Conservation (phyloP, 2,888 invertebrate species). For the Hanleya hanleyi region DNA sequence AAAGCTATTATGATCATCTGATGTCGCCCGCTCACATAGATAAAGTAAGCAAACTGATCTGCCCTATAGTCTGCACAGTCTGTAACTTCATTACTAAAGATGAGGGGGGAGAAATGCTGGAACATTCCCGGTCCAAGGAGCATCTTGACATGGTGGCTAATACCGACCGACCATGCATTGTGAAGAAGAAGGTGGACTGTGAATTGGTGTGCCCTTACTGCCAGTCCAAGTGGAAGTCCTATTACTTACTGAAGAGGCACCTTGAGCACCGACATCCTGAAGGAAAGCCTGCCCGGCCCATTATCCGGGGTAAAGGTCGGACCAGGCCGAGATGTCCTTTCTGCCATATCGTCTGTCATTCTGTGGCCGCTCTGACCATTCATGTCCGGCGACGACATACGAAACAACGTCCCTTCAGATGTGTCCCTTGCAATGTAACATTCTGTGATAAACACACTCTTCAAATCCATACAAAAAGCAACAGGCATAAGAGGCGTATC, state of each 20-base stretch:
- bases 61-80: slow-evolving; percentile 63
- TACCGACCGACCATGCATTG: slow-evolving; percentile 50
- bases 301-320: slow-evolving; percentile 38
- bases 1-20: slow-evolving; percentile 78
- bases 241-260: slow-evolving; percentile 56
- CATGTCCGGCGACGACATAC: slow-evolving; percentile 39
- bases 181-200: slow-evolving; percentile 56
- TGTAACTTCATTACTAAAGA: slow-evolving; percentile 56
- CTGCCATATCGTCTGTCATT: slow-evolving; percentile 42
- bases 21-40: slow-evolving; percentile 46
- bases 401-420: slow-evolving; percentile 37
- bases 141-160: slow-evolving; percentile 42
- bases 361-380: slow-evolving; percentile 39
- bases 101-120: slow-evolving; percentile 49
- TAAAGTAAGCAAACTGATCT: slow-evolving; percentile 54
- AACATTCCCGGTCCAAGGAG: slow-evolving; percentile 52
- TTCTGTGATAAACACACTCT: slow-evolving; percentile 39
- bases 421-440: slow-evolving; percentile 31
- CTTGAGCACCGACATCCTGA: slow-evolving; percentile 51
- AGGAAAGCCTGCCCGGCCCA: slow-evolving; percentile 34
- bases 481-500: slow-evolving; percentile 20
- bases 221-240: slow-evolving; percentile 54
- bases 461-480: slow-evolving; percentile 32
- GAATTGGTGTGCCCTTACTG: slow-evolving; percentile 56
- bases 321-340: slow-evolving; percentile 43